These are phyloP conservation scores for Mythimna lalbum DNA, from an alignment of 2,888 invertebrate genomes.

Conservation along the genomic window DNA sequence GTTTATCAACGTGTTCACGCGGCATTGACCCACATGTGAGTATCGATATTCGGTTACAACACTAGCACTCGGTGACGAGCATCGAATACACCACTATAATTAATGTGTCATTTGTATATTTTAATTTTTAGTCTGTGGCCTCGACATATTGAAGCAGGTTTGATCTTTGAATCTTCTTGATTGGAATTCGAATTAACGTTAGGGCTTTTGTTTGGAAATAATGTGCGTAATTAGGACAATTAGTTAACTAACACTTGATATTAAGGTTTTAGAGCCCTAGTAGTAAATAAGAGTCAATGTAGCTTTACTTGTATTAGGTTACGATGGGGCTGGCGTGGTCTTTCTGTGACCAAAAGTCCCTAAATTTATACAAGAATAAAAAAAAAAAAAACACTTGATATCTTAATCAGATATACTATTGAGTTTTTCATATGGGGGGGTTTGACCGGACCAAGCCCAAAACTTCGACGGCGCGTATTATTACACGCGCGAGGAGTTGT, in stretches of 20 bases:
- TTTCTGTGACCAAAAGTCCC: too few species aligned
- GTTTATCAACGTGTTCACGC: constrained; percentile 53
- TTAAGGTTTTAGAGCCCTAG: too few species aligned
- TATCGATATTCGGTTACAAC: constrained; percentile 86
- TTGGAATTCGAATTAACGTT: constrained; percentile 36
- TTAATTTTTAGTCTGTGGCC: constrained; percentile 67
- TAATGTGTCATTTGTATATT: constrained; percentile 68
- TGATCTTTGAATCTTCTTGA: constrained; percentile 48
- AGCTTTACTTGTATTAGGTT: too few species aligned
- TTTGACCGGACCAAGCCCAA: too few species aligned
- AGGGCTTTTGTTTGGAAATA: constrained; percentile 45
- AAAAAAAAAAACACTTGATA: too few species aligned
- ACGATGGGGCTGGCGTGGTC: too few species aligned
- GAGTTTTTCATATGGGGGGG: too few species aligned
- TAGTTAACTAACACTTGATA: constrained; percentile 2
- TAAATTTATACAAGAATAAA: too few species aligned
- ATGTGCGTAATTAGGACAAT: constrained; percentile 26
- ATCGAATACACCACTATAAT: constrained; percentile 72
- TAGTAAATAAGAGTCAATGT: too few species aligned
- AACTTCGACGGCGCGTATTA: too few species aligned
- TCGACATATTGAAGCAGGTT: constrained; percentile 70
- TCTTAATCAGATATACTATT: background rate
- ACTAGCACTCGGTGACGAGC: constrained; percentile 74
- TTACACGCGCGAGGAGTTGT: too few species aligned
- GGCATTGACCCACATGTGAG: constrained; percentile 83